Conservation (phyloP, 2,113 vertebrate species). For the Archocentrus centrarchus region DNA sequence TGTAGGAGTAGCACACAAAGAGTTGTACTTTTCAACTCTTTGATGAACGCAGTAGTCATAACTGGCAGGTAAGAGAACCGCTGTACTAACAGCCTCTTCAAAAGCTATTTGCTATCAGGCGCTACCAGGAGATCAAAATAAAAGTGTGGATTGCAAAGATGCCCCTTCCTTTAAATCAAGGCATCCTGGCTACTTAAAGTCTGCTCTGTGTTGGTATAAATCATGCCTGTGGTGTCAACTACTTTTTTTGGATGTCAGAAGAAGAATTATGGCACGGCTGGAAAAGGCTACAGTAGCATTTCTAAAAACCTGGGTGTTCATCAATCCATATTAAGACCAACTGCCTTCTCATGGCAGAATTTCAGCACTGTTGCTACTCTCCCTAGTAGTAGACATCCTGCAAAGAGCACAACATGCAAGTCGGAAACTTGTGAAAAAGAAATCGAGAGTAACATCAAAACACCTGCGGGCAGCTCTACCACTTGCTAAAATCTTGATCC, state of each 20-base stretch:
- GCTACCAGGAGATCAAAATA: background rate
- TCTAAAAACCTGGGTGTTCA: slow-evolving; percentile 3
- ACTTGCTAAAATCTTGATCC: background rate
- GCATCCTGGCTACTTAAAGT: background rate
- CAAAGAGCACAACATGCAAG: background rate
- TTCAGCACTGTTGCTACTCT: background rate
- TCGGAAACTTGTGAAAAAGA: background rate
- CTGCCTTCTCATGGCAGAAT: background rate
- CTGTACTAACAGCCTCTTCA: background rate
- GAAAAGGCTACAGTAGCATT: slow-evolving; percentile 8
- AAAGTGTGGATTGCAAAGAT: background rate
- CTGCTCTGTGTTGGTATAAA: background rate
- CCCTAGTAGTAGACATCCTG: background rate
- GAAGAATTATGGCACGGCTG: background rate
- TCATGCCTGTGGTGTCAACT: background rate
- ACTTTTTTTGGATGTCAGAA: background rate
- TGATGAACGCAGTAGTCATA: background rate
- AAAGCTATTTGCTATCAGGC: background rate
- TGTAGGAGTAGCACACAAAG: background rate
- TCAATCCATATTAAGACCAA: slow-evolving; percentile 6
- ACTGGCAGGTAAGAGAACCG: background rate
- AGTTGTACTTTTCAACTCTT: background rate
- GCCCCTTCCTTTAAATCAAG: background rate
- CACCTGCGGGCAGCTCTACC: background rate
- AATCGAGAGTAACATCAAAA: background rate